phyloP scores from a whole-genome alignment of 2,888 invertebrate genomes.

The Oeneis ivallda region DNA sequence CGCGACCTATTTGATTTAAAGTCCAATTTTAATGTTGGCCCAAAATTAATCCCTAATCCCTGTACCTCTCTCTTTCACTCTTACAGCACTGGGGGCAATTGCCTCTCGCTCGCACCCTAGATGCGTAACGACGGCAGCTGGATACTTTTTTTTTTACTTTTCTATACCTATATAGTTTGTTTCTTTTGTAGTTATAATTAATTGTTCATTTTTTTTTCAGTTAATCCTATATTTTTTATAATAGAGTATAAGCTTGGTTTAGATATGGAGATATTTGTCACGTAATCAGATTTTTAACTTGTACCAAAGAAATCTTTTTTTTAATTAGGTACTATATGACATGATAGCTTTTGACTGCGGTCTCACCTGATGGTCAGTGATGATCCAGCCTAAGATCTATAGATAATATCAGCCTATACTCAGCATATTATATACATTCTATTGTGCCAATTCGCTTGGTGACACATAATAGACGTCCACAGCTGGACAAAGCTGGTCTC shows the following conservation, averaged over 20 bases:
- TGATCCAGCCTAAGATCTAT: too few species aligned
- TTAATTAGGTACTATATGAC: too few species aligned
- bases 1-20: constrained; percentile 62
- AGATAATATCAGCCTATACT: too few species aligned
- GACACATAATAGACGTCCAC: too few species aligned
- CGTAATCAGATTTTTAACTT: background rate
- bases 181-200: constrained; percentile 59
- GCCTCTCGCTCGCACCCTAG: constrained; percentile 56
- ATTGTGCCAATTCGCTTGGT: too few species aligned
- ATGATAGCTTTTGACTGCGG: too few species aligned
- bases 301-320: background rate
- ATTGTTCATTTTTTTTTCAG: constrained; percentile 50
- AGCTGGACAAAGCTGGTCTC: too few species aligned
- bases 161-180: constrained; percentile 56
- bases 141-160: constrained; percentile 65
- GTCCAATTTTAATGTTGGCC: constrained; percentile 67
- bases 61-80: constrained; percentile 55
- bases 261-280: background rate
- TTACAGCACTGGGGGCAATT: constrained; percentile 30
- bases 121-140: constrained; percentile 76
- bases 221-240: background rate
- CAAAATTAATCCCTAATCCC: constrained; percentile 75
- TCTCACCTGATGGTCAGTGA: too few species aligned
- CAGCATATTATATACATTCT: too few species aligned
- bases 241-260: constrained; percentile 4